Evolutionary conservation across 2,797 vertebrate species (phyloP), one percentile per base, ranked within the genome.

Genomic region (Rhinatrema bivittatum): DNA sequence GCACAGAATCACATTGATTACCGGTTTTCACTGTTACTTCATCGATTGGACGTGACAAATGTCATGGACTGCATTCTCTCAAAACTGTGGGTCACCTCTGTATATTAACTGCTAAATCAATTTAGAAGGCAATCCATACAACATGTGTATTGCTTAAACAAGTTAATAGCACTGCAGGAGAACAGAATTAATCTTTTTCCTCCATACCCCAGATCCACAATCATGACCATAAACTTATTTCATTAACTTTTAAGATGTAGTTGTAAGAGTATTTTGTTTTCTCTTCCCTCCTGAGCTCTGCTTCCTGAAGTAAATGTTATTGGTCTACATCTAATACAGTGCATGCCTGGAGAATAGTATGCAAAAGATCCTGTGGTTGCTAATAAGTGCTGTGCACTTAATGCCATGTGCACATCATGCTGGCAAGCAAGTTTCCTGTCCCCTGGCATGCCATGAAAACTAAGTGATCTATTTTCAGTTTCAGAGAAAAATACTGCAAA

Each of bases 81-180:
- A 62, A 53, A 70, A 20, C 39, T 59, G 53, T 38, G 63, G 40
- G 42, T 56, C 36, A 42, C 22, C 42, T 68, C 65, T 43, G 50
- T 48, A 57, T 51, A 56, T 2, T 9, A 68, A 66, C 3, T 52
- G 18, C 1, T 19, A 59, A 66, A 74, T 73, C 58, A 60, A 53
- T 72, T 64, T 63, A 50, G 56, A 56, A 73, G 31, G 26, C 41
- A 70, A 66, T 74, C 53, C 30, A 58, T 62, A 62, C 28, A 59
- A 65, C 48, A 63, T 9, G 7, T 57, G 40, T 61, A 74, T 19
- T 30, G 51, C n/a, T n/a, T n/a, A n/a, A 66, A 63, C 29, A 41
- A 57, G 29, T 56, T 71, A 66, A 42, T 52, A 63, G 41, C 58
- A 53, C 5, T 22, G 29, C 49, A 40, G 36, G 56, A 61, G 27